Evolutionary conservation across 2,113 vertebrate species (phyloP).

Genomic region (Apodemus speciosus): DNA sequence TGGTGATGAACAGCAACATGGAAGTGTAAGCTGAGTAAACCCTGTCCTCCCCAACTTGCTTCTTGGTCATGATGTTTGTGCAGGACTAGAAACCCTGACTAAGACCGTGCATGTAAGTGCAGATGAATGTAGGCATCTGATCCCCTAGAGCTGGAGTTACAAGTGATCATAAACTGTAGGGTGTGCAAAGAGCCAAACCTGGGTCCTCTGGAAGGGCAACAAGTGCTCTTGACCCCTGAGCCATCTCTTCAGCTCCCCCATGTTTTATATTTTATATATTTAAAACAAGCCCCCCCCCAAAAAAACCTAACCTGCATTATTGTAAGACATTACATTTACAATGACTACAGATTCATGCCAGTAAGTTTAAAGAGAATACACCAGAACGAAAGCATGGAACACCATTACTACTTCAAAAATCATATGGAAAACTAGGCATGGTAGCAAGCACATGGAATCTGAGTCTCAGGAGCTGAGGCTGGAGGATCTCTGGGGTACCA

Average conservation of each 20-base stretch:
- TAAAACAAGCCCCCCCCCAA: background rate
- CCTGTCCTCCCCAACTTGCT: too few species aligned
- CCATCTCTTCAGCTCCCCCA: background rate
- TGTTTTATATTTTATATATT: conserved; percentile 39
- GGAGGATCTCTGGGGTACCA: background rate
- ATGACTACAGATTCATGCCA: conserved; percentile 7
- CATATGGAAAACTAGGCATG: background rate
- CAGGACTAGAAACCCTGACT: too few species aligned
- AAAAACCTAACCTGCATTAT: background rate
- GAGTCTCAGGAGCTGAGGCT: background rate
- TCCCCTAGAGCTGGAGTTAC: background rate
- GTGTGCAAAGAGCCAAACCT: background rate
- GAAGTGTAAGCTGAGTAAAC: too few species aligned
- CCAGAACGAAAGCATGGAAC: background rate
- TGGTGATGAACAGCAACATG: too few species aligned
- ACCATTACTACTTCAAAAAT: conserved; percentile 34
- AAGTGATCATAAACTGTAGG: background rate
- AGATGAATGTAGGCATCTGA: background rate
- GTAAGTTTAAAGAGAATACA: background rate
- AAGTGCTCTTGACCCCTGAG: background rate
- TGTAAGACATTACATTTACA: conserved; percentile 36
- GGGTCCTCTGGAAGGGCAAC: background rate
- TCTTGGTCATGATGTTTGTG: too few species aligned
- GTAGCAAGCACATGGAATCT: background rate
- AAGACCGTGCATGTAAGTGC: background rate